Base-by-base conservation (phyloP, 1,140 invertebrate genomes). In the Hylaeus anthracinus region DNA sequence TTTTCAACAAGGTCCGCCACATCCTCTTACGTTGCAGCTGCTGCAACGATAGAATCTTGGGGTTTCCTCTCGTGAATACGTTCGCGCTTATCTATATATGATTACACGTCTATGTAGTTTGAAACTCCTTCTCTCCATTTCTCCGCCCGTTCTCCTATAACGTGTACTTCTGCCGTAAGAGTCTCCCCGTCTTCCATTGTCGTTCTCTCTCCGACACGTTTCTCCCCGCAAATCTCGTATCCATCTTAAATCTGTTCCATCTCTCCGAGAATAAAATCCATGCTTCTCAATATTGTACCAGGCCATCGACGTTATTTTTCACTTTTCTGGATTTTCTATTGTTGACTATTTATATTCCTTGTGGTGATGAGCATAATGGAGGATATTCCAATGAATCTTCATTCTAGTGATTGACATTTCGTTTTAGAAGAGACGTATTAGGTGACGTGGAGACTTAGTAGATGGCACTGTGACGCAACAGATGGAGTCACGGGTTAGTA, bases 81-180 rank as follows among this genome's bases (percentile, higher is more conserved):
- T 51, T 61, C 41, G 26, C 39, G n/a, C 75, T 74, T 85, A 84
- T 85, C 76, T 84, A 61, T 75, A 66, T 78, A 48, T 79, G 64
- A 85, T 84, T 86, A 84, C 83, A 84, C 82, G 77, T 53, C 65
- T 74, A 55, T 39, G 70, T 74, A 82, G 83, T 85, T 74, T 61
- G 82, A 71, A 75, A 84, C 72, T 78, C 61, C 75, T 53, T 70
- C 65, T n/a, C 41, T 10, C 45, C 5, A 26, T 43, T 45, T 5
- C 63, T 12, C 45, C 51, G 10, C 26, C 5, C 26, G 26, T 9
- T 45, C 41, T 41, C 43, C 14, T 6, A 37, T 26, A 26, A 26
- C 26, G 64, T 72, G 51, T 10, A 9, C 51, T 56, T 26, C 39
- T 8, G 58, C 43, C 63, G 43, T 56, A 37, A 37, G 5, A 14